Base-by-base conservation (phyloP, 2,113 vertebrate species). In the Dicerorhinus sumatrensis region DNA sequence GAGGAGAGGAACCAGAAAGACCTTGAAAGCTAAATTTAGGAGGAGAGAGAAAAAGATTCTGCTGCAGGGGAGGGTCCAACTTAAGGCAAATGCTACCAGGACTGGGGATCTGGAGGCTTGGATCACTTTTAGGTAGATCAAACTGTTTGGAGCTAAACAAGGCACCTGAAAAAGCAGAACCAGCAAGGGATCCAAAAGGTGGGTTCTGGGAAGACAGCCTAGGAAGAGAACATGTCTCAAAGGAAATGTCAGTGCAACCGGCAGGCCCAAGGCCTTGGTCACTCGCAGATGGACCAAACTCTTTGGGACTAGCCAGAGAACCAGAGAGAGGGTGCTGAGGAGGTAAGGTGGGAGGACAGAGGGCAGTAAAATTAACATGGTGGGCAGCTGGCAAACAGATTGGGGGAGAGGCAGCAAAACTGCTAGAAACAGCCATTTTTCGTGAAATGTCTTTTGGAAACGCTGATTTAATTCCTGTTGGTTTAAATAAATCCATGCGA, bases 401-500 rank as follows among this genome's bases (percentile, higher is more conserved):
- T 56, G 42, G 13, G 23, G 0, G 1, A 62, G 1, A 5, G 2
- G 21, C 0, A 25, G 6, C 18, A 29, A 6, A 17, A 20, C 16
- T 0, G 8, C 7, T 3, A 3, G 18, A 9, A 56, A 6, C 0
- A 36, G 11, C 1, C 12, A 0, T 1, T 8, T 12, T 4, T 31
- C 0, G 17, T 63, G 1, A 21, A 9, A 3, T 4, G 3, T 2
- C 5, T 17, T 8, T 29, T 39, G 0, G 8, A 8, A 1, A 33
- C 0, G 0, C 3, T 27, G 1, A 12, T 63, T 25, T 6, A 51
- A 17, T 0, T 91, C 1, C 20, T 67, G 0, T 2, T 69, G 2
- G 33, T 75, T 58, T 3, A 42, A 23, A 4, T 25, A 46, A 63
- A 31, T 51, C 27, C 31, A 51, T 27, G 3, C 0, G 8, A 51